Conservation (phyloP, 2,797 vertebrate species). For the Gymnopithys bicolor region DNA sequence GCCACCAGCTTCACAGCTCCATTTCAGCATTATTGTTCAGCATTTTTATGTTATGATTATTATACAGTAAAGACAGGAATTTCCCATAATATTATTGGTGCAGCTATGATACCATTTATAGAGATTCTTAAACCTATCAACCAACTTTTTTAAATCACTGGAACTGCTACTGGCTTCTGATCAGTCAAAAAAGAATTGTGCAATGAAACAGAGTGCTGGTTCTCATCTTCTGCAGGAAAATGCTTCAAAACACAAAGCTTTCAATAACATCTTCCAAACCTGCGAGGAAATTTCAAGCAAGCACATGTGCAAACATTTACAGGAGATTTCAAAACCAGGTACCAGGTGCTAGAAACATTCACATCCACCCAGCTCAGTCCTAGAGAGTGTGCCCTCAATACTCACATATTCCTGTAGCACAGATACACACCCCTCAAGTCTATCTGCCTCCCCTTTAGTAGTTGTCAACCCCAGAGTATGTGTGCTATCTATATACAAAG, state of each 20-base stretch:
- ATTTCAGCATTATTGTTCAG: neutral
- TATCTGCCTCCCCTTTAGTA: neutral
- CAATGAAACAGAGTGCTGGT: neutral
- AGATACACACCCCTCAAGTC: no score
- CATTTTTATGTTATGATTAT: constrained; percentile 22
- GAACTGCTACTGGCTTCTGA: neutral
- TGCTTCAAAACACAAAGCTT: neutral
- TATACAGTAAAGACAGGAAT: constrained; percentile 29
- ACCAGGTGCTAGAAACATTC: neutral
- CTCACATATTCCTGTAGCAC: neutral
- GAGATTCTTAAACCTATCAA: constrained; percentile 13
- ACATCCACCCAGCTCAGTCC: neutral
- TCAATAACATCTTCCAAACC: neutral
- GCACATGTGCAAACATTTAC: neutral
- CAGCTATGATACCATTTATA: constrained; percentile 7
- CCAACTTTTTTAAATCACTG: constrained; percentile 11
- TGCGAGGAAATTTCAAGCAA: neutral
- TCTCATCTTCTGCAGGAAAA: neutral
- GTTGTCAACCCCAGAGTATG: neutral
- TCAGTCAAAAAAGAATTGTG: neutral
- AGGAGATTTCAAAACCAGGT: neutral
- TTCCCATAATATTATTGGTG: constrained; percentile 3
- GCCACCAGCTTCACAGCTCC: neutral
- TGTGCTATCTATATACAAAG: neutral
- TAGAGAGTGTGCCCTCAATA: neutral